Evolutionary conservation across 2,888 invertebrate species (phyloP).

Genomic region (Tipula unca): DNA sequence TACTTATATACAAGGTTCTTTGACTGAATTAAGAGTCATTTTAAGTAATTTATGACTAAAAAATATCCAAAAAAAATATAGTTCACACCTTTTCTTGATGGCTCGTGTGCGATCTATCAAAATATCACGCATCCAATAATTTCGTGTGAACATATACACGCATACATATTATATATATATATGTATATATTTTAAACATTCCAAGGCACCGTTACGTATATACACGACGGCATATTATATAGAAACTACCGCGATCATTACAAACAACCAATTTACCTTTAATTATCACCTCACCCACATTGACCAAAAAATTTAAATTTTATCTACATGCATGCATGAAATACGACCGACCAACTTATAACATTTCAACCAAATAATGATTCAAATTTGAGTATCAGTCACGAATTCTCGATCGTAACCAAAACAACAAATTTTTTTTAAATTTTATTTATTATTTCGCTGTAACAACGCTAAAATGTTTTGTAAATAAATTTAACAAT

Average conservation of each 20-base stretch:
- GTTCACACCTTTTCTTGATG: background rate
- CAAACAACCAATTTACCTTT: background rate
- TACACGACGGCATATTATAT: background rate
- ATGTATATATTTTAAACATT: background rate
- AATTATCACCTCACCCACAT: background rate
- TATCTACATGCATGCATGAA: background rate
- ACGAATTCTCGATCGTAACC: background rate
- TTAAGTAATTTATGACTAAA: background rate
- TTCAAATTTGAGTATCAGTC: background rate
- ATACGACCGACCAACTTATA: background rate
- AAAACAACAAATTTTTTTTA: background rate
- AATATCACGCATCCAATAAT: background rate
- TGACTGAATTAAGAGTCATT: too few species aligned
- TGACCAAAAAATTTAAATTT: background rate
- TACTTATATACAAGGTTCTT: too few species aligned
- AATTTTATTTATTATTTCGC: background rate
- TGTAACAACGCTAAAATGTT: background rate
- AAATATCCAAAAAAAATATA: background rate
- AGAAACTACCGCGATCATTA: background rate
- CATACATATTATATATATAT: background rate
- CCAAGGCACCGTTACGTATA: background rate
- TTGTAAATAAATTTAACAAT: background rate
- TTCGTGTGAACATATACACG: background rate
- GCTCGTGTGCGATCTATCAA: background rate
- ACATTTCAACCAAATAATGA: conserved; percentile 14